A percentile compares a stretch with the other conserved stretches of the same genome.
Conservation (phyloP, 2,113 vertebrate genomes). For the Urocolius indicus region DNA sequence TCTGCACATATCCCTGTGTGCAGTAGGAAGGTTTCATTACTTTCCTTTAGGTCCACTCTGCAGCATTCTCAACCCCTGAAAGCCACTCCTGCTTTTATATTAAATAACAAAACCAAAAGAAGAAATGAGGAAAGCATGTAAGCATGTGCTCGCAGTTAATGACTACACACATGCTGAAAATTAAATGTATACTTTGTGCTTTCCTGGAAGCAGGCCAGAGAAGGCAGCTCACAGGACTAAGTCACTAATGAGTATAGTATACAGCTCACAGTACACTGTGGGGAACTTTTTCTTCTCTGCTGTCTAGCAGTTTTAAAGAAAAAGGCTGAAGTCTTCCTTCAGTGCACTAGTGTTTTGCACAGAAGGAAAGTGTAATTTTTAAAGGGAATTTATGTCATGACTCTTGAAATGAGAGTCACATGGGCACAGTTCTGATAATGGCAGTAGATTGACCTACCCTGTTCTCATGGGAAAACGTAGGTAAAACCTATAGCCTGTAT, state of each 20-base stretch:
- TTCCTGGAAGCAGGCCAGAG: conserved; percentile 8
- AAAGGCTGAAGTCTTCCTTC: neutral
- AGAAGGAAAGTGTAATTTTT: neutral
- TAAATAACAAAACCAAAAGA: neutral
- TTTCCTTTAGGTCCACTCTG: neutral
- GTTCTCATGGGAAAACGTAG: neutral
- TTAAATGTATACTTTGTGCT: conserved; percentile 40
- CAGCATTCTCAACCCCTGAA: neutral
- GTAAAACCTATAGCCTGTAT: neutral
- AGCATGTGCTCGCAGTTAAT: conserved; percentile 29
- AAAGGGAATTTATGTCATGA: neutral
- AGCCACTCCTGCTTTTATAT: neutral
- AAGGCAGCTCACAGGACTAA: neutral
- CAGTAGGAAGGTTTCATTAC: neutral
- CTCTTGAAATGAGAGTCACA: neutral
- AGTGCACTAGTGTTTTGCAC: neutral
- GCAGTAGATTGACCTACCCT: neutral
- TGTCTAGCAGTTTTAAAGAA: neutral
- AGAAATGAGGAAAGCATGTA: neutral
- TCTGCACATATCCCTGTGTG: neutral
- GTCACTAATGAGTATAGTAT: neutral
- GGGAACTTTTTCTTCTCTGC: neutral
- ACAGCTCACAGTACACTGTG: neutral
- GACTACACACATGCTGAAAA: conserved; percentile 32
- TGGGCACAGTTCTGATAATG: neutral